Base-by-base conservation (phyloP, 2,888 invertebrate genomes). In the Drosophila pseudotalamancana region DNA sequence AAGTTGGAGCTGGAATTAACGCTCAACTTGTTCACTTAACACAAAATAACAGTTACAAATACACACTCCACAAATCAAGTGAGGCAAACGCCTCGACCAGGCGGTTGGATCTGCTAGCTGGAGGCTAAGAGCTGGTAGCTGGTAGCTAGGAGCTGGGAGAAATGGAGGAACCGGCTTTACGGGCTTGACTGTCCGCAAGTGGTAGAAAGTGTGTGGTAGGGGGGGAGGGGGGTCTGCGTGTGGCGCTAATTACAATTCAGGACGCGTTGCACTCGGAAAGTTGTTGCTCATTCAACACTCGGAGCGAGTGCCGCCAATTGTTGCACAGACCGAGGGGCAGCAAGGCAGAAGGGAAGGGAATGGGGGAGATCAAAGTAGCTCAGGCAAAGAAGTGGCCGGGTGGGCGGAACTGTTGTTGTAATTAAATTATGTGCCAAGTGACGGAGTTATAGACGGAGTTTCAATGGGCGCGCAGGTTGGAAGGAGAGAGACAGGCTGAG, bases 401-500 rank as follows among this genome's bases (percentile, higher is more conserved):
- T 9, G 14, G 14, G n/a, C 21, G 32, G 62, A 69, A 72, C 83
- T 84, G 83, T 87, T 81, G 74, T 84, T 86, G 86, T 88, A 86
- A 86, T 86, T 87, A 87, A 86, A 88, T 86, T 87, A 86, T 86
- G 88, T 88, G 82, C 72, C 85, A 84, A 87, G 88, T 88, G 85
- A 80, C 66, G 70, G 50, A 68, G 72, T 61, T 66, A 70, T 55
- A 55, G 49, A 32, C 54, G 43, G 42, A 68, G 51, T 51, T 45
- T 6, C 18, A 16, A 18, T 32, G 4, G n/a, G 12, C 2, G 21
- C 1, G n/a, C n/a, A n/a, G n/a, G n/a, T n/a, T n/a, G 14, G 6
- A n/a, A 18, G 12, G 4, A 12, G 4, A 25, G n/a, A 0, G 4
- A 6, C 4, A 19, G 18, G 18, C 0, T 4, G 27, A 9, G 14